A percentile compares a stretch with the other conserved stretches of the same genome.
phyloP scores from a whole-genome alignment of 1,140 invertebrate species.

The Antheraea pernyi region DNA sequence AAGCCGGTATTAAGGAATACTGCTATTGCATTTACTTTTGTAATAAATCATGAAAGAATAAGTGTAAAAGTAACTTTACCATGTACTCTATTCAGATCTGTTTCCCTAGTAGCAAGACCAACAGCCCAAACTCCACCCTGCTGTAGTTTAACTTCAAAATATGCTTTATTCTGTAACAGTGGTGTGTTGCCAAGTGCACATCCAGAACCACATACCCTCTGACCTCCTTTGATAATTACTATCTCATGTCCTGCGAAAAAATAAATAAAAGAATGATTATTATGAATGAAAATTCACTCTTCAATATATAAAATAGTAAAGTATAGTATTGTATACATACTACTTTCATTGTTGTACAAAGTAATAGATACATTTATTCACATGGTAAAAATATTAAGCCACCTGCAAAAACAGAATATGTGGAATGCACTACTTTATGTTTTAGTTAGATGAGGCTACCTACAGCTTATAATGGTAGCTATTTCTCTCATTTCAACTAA shows the following conservation, averaged over 20 bases:
- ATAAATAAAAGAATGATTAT: neutral
- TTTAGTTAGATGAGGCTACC: no score
- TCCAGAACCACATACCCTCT: constrained; percentile 96
- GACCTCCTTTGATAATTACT: constrained; percentile 97
- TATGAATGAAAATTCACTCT: no score
- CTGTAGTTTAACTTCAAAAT: constrained; percentile 99
- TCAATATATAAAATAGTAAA: no score
- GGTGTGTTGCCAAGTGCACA: constrained; percentile 96
- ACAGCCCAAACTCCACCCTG: constrained; percentile 97
- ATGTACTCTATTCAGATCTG: constrained; percentile 91
- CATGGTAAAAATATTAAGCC: no score
- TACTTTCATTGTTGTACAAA: no score
- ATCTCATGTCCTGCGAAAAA: constrained; percentile 93
- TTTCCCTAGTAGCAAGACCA: constrained; percentile 93
- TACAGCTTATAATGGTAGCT: no score
- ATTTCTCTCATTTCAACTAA: no score
- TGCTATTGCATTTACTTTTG: neutral
- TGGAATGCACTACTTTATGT: no score
- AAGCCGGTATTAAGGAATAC: neutral
- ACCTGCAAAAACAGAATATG: no score
- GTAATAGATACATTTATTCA: no score
- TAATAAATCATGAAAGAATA: neutral
- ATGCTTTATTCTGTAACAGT: constrained; percentile 97
- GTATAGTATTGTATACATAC: no score
- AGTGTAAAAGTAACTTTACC: constrained; percentile 48